Percentiles rank a stretch among this genome's conserved stretches.
Conservation (phyloP, 2,888 invertebrate species). For the Catonia carolina region DNA sequence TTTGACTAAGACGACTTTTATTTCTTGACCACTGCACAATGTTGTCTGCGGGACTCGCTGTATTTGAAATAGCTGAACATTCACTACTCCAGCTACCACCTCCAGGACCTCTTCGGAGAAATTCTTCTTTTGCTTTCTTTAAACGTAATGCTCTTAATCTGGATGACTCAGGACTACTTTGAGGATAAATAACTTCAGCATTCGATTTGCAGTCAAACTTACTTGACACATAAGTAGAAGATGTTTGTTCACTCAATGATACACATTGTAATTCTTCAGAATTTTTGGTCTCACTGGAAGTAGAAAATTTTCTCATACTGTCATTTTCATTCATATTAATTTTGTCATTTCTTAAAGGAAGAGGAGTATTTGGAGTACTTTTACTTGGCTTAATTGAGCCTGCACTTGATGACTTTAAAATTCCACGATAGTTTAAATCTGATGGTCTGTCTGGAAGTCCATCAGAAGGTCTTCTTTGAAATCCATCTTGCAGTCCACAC, state of each 20-base stretch:
- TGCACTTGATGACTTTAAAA: conserved; percentile 43
- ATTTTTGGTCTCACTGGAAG: not conserved
- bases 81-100: conserved; percentile 30
- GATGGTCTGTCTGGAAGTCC: conserved; percentile 6
- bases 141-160: conserved; percentile 51
- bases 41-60: conserved; percentile 7
- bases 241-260: too few relatives aligned
- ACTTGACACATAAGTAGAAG: too few relatives aligned
- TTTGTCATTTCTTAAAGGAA: conserved; percentile 12
- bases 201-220: too few relatives aligned
- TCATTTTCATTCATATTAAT: not conserved
- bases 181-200: too few relatives aligned
- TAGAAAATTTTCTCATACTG: too few relatives aligned
- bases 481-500: conserved; percentile 18
- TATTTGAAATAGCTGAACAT: conserved; percentile 20
- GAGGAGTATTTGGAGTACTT: conserved; percentile 28
- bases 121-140: conserved; percentile 64
- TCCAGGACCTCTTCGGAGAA: conserved; percentile 49
- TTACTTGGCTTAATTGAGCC: conserved; percentile 36
- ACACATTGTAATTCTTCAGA: not conserved
- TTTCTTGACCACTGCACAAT: conserved; percentile 28
- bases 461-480: conserved; percentile 18
- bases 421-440: conserved; percentile 29
- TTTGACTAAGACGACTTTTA: conserved; percentile 48
- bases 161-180: conserved; percentile 17